These are phyloP conservation scores for Chymomyza fuscimana DNA, from an alignment of 2,888 invertebrate species.

Conservation along the genomic window DNA sequence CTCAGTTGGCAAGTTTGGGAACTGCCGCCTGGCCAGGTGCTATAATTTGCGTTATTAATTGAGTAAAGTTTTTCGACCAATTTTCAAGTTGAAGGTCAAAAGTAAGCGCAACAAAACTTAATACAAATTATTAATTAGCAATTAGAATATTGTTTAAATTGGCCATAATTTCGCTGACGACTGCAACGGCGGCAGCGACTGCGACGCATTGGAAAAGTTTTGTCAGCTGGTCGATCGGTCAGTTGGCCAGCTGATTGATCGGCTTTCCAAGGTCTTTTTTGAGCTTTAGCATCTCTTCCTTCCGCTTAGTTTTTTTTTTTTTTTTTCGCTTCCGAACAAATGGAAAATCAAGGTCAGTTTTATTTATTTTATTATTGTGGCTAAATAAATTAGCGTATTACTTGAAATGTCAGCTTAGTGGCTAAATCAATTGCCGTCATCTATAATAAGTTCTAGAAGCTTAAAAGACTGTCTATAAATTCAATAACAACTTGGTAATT, in stretches of 20 bases:
- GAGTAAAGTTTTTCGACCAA: slow-evolving; percentile 43
- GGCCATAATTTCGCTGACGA: slow-evolving; percentile 22
- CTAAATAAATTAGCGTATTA: slow-evolving; percentile 31
- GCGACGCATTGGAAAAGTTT: slow-evolving; percentile 34
- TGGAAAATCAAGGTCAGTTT: slow-evolving; percentile 33
- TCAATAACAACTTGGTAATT: not conserved
- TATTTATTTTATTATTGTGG: not conserved
- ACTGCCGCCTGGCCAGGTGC: slow-evolving; percentile 41
- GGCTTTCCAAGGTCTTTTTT: slow-evolving; percentile 31
- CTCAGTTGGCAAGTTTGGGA: slow-evolving; percentile 11
- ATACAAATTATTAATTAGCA: slow-evolving; percentile 51
- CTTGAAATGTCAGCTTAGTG: slow-evolving; percentile 46
- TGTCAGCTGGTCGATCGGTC: not conserved
- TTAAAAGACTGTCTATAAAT: not conserved
- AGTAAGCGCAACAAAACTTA: slow-evolving; percentile 40
- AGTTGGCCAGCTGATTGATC: not conserved
- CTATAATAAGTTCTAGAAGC: not conserved
- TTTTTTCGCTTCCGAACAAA: not conserved
- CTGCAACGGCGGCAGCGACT: too few species aligned
- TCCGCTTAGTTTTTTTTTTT: not conserved
- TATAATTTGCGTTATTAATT: slow-evolving; percentile 70
- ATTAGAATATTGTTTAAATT: slow-evolving; percentile 52
- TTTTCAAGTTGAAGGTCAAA: slow-evolving; percentile 71
- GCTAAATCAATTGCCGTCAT: slow-evolving; percentile 23
- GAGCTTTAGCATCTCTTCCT: not conserved